These are phyloP conservation scores for Nixonia krombeini DNA, from an alignment of 1,140 invertebrate genomes.

Conservation along the genomic window DNA sequence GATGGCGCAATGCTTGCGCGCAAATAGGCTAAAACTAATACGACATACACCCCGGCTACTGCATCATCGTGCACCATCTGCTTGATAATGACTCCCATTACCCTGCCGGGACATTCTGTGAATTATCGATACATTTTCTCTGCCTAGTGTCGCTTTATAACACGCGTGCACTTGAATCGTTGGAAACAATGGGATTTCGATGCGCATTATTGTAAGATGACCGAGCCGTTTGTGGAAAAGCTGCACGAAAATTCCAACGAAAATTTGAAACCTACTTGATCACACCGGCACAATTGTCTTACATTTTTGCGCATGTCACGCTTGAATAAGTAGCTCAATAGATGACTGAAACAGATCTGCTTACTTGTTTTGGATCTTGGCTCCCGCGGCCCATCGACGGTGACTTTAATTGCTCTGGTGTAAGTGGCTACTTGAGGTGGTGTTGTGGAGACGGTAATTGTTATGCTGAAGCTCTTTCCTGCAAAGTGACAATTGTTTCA, in stretches of 20 bases:
- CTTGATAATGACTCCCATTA: constrained; percentile 71
- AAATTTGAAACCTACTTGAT: too few relatives aligned
- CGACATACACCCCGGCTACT: constrained; percentile 63
- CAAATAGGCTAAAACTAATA: constrained; percentile 56
- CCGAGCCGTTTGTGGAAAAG: too few relatives aligned
- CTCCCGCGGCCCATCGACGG: constrained; percentile 97
- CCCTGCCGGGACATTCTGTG: constrained; percentile 65
- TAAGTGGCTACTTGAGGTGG: constrained; percentile 96
- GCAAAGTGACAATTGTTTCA: constrained; percentile 52
- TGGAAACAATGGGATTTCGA: neutral
- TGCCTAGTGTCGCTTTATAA: neutral
- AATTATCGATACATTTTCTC: constrained; percentile 69
- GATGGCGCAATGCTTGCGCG: constrained; percentile 30
- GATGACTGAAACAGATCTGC: too few relatives aligned
- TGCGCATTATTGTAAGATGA: too few relatives aligned
- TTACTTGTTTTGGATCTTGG: constrained; percentile 97
- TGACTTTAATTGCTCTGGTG: constrained; percentile 98
- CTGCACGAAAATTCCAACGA: too few relatives aligned
- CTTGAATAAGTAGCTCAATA: too few relatives aligned
- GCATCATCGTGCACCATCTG: constrained; percentile 71
- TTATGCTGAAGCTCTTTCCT: constrained; percentile 98
- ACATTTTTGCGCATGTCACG: too few relatives aligned
- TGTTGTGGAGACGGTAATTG: constrained; percentile 91
- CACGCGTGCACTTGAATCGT: neutral
- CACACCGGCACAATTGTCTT: too few relatives aligned